phyloP scores from a whole-genome alignment of 2,113 vertebrate species.

The Pionites leucogaster region DNA sequence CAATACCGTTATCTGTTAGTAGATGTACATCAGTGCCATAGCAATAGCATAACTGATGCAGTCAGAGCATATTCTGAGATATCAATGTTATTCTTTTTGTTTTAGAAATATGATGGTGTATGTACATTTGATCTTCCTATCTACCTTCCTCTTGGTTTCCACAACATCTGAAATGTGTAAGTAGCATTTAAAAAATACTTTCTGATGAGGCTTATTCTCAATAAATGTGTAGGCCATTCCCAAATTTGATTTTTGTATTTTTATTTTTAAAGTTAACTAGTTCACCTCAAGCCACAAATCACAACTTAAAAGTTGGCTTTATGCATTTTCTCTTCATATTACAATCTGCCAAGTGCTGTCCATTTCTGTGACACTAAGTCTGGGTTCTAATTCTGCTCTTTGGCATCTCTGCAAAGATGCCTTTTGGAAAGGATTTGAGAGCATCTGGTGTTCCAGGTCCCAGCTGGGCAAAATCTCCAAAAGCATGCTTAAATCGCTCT shows the following conservation, averaged over 20 bases:
- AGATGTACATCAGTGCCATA: neutral
- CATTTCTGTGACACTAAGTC: neutral
- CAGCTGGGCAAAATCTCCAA: neutral
- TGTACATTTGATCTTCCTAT: neutral
- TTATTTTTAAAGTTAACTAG: neutral
- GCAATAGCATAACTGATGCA: neutral
- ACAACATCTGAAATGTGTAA: constrained; percentile 34
- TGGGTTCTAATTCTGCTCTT: neutral
- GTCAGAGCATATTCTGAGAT: neutral
- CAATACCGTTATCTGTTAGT: neutral
- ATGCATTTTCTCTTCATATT: neutral
- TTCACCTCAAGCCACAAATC: neutral
- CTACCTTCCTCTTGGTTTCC: neutral
- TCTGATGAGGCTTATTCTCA: neutral
- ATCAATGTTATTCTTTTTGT: neutral
- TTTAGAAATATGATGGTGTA: neutral
- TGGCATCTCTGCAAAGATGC: neutral
- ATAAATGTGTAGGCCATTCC: neutral
- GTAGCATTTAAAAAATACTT: neutral
- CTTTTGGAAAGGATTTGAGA: neutral
- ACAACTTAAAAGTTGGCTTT: neutral
- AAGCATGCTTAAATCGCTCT: neutral
- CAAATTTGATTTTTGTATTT: neutral
- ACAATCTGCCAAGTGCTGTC: neutral
- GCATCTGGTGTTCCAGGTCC: neutral